Conservation (phyloP, 1,140 invertebrate genomes). For the Lepidostoma basale region DNA sequence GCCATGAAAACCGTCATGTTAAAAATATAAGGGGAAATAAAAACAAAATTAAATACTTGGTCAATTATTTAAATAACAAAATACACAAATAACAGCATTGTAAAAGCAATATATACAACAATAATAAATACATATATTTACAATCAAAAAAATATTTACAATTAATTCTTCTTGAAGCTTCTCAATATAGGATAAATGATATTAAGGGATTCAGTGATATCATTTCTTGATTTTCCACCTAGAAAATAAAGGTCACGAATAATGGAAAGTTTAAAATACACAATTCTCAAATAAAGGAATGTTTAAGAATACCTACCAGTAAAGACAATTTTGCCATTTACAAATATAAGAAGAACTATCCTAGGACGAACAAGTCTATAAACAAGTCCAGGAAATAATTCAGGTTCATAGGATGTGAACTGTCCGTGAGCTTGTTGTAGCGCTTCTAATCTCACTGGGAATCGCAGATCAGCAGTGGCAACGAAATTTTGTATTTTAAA, state of each 20-base stretch:
- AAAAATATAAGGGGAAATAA: too few relatives aligned
- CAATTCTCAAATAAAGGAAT: background rate
- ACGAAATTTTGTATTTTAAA: constrained; percentile 99
- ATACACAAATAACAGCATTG: too few relatives aligned
- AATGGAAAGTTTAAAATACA: constrained; percentile 17
- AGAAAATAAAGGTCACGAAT: constrained; percentile 49
- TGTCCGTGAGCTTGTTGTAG: constrained; percentile 93
- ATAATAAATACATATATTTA: too few relatives aligned
- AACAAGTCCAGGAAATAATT: constrained; percentile 95
- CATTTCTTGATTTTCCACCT: constrained; percentile 91
- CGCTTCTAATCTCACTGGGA: constrained; percentile 96
- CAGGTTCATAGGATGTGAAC: constrained; percentile 91
- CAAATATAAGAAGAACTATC: constrained; percentile 95
- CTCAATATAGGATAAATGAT: constrained; percentile 97
- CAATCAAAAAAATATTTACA: too few relatives aligned
- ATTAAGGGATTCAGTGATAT: constrained; percentile 94
- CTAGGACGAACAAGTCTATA: constrained; percentile 97
- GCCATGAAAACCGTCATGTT: too few relatives aligned
- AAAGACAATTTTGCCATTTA: constrained; percentile 96
- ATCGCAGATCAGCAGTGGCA: constrained; percentile 96
- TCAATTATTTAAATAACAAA: too few relatives aligned
- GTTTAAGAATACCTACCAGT: constrained; percentile 71
- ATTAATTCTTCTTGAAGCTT: constrained; percentile 87
- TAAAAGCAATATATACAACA: too few relatives aligned
- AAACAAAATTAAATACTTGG: too few relatives aligned